Evolutionary conservation across 2,888 invertebrate genomes (phyloP), one percentile per base, ranked within the genome.

Genomic region (Sceliomorpha sp.): DNA sequence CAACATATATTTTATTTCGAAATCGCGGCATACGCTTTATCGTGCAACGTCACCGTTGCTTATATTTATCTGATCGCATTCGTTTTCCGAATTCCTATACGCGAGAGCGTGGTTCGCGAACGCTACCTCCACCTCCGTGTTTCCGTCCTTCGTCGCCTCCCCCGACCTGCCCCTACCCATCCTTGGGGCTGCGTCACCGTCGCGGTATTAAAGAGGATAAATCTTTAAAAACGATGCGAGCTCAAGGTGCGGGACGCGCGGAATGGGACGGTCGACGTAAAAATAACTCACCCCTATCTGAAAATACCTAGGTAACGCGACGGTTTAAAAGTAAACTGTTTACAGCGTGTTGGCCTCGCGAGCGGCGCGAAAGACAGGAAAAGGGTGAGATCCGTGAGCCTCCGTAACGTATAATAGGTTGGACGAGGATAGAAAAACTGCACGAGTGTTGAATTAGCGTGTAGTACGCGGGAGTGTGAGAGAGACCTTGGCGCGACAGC

Each of bases 241-340:
- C 76, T 79, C 75, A 71, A 58, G 51, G 66, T 39, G 9, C 45
- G 37, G 40, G 40, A 27, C 8, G 10, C 13, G 42, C 10, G 32
- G 26, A 64, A 56, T 50, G 44, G 64, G 32, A 39, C 45, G 50
- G 50, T 37, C 32, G 34, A 45, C 31, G 45, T 42, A 55, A 37
- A 47, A 59, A 83, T 87, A 85, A 86, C 74, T 87, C 82, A 87
- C 76, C 80, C 81, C 85, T 87, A 86, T 86, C 86, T 84, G 73
- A 83, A 84, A 86, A 85, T 84, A 81, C 81, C 82, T 80, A 84
- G 79, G 81, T 81, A 81, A 80, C 79, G 75, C 76, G 71, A 70
- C 76, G 81, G 75, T 81, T 82, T 81, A 74, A 80, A 81, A 81
- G 82, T 80, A 81, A 82, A 82, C 82, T 80, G 85, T 84, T 83